Conservation (phyloP, 37 sponge, comb jelly and placozoan genomes). For the Spongilla lacustris region DNA sequence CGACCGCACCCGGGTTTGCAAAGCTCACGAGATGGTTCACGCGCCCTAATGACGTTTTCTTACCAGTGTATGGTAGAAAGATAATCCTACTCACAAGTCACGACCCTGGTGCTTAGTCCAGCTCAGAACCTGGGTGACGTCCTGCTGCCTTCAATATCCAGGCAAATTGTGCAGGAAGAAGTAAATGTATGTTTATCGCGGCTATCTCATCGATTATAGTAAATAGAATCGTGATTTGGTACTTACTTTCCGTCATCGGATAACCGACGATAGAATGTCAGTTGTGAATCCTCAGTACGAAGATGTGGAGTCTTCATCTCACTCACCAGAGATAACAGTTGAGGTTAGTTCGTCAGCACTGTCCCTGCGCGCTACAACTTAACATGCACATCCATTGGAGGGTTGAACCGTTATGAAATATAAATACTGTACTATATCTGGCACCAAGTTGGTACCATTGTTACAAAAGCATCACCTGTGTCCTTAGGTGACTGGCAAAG, state of each 20-base stretch:
- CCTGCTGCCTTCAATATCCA: background rate
- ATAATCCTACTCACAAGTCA: background rate
- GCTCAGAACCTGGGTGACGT: background rate
- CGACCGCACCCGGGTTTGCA: background rate
- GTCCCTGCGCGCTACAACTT: no score
- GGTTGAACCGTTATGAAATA: background rate
- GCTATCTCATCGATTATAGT: background rate
- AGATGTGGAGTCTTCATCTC: background rate
- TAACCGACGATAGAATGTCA: background rate
- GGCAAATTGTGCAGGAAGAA: background rate
- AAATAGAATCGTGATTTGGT: background rate
- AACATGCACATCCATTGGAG: background rate
- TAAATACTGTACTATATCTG: background rate
- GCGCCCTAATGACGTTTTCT: background rate
- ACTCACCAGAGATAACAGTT: background rate
- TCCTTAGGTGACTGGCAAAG: no score
- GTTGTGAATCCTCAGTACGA: background rate
- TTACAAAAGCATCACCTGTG: background rate
- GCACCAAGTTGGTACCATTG: background rate
- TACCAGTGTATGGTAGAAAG: background rate
- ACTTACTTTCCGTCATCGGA: background rate
- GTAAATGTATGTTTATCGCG: background rate
- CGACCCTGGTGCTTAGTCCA: background rate
- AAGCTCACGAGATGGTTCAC: background rate
- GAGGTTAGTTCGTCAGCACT: background rate